A percentile compares a stretch with the other conserved stretches of the same genome.
phyloP scores from a whole-genome alignment of 2,797 vertebrate genomes.

The Trichosurus vulpecula region DNA sequence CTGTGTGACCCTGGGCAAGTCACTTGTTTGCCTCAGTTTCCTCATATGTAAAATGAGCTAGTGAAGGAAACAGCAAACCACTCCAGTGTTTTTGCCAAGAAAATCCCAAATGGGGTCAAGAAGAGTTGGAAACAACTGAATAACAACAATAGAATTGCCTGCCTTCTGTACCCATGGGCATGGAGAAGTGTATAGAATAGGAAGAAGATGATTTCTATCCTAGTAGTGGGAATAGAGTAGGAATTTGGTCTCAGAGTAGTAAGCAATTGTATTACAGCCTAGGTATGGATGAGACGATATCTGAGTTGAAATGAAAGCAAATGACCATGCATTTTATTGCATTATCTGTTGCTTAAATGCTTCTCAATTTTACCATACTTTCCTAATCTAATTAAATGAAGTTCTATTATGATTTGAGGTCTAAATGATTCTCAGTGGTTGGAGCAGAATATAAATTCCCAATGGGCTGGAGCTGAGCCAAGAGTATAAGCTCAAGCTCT shows the following conservation, averaged over 20 bases:
- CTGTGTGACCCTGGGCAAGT: background rate
- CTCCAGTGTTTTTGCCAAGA: background rate
- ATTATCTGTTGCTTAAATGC: background rate
- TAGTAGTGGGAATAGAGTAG: background rate
- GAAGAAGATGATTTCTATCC: background rate
- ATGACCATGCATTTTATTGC: background rate
- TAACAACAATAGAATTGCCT: background rate
- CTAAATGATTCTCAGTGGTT: background rate
- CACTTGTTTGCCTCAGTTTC: background rate
- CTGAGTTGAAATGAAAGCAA: background rate
- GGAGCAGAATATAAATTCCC: background rate
- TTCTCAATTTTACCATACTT: background rate
- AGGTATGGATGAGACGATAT: background rate
- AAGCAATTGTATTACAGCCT: background rate
- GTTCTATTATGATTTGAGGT: background rate
- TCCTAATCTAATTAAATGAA: background rate
- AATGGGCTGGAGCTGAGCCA: background rate
- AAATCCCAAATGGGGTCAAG: background rate
- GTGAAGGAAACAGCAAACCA: background rate
- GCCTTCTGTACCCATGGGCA: background rate
- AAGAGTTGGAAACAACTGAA: background rate
- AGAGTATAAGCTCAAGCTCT: background rate
- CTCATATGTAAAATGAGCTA: background rate
- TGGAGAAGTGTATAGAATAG: background rate
- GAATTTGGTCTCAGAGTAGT: background rate